phyloP scores from a whole-genome alignment of 2,888 invertebrate species.

The Pristionchus fissidentatus region DNA sequence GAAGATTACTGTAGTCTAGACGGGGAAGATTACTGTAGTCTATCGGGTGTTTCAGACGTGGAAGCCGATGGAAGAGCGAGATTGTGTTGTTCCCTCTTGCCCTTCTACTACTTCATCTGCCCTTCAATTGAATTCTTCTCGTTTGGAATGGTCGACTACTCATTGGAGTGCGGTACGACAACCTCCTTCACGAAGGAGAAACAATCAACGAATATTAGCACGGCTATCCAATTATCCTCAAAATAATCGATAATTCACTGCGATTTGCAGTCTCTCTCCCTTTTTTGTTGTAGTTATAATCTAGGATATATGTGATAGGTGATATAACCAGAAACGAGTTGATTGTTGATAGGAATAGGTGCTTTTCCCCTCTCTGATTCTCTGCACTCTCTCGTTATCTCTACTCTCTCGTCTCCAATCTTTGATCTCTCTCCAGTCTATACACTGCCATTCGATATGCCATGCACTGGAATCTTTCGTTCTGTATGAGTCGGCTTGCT shows the following conservation, averaged over 20 bases:
- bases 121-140: background rate
- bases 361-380: conserved; percentile 37
- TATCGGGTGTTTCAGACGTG: conserved; percentile 32
- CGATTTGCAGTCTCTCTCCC: background rate
- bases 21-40: background rate
- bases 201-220: conserved; percentile 11
- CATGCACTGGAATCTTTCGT: conserved; percentile 28
- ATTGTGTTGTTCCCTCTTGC: conserved; percentile 65
- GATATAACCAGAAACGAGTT: conserved; percentile 26
- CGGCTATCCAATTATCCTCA: conserved; percentile 28
- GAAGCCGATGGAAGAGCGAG: conserved; percentile 62
- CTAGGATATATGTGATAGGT: conserved; percentile 47
- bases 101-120: background rate
- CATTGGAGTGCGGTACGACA: conserved; percentile 73
- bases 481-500: conserved; percentile 46
- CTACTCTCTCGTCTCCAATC: conserved; percentile 46
- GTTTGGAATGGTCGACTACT: conserved; percentile 67
- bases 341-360: conserved; percentile 27
- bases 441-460: conserved; percentile 36
- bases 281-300: conserved; percentile 28
- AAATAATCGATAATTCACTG: background rate
- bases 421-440: conserved; percentile 43
- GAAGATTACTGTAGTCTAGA: background rate
- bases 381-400: conserved; percentile 33
- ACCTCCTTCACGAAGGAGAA: conserved; percentile 4